phyloP scores from a whole-genome alignment of 92 coral and sea anemone species.

The Porites lobata region DNA sequence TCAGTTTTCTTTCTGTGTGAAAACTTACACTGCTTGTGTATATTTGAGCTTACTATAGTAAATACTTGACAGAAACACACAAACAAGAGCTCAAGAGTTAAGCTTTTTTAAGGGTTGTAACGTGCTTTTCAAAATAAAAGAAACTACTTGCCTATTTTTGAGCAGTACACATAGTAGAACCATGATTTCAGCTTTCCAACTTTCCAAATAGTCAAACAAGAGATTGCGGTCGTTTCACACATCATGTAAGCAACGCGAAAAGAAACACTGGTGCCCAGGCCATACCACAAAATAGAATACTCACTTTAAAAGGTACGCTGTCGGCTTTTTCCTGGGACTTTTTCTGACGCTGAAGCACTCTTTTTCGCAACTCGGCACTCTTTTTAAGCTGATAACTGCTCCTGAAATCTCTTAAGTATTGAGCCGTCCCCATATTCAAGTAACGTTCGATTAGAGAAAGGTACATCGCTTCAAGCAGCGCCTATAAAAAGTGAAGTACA shows the following conservation, averaged over 20 bases:
- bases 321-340: slow-evolving; percentile 9
- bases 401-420: slow-evolving; percentile 40
- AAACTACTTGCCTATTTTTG: no score
- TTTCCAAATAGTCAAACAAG: background rate
- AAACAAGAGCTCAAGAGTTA: no score
- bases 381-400: slow-evolving; percentile 5
- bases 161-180: background rate
- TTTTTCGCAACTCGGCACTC: slow-evolving; percentile 33
- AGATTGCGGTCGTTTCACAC: background rate
- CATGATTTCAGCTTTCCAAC: background rate
- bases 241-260: background rate
- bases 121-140: no score
- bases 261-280: background rate
- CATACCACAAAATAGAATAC: background rate
- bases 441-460: slow-evolving; percentile 4
- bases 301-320: slow-evolving; percentile 37
- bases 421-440: slow-evolving; percentile 42
- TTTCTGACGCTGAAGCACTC: slow-evolving; percentile 33
- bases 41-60: background rate
- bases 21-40: background rate
- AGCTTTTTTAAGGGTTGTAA: no score
- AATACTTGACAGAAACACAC: no score
- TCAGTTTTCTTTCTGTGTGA: background rate
- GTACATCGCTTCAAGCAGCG: background rate
- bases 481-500: background rate